A percentile compares a stretch with the other conserved stretches of the same genome.
phyloP scores from a whole-genome alignment of 2,888 invertebrate genomes.

The Coecobrya sp. region DNA sequence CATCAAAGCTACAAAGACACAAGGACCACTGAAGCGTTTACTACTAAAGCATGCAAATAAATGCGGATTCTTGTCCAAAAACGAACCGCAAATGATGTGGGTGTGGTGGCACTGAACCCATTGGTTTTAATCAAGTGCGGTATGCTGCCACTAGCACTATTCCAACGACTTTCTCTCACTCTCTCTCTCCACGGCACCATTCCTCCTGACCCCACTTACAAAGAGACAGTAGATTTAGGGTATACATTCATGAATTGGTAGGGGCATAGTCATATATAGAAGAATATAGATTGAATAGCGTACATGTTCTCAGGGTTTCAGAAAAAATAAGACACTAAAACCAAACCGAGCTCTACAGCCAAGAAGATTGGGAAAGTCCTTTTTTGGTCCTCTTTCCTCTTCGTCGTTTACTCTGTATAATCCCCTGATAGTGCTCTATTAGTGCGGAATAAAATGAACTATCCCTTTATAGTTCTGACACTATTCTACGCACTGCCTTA shows the following conservation, averaged over 20 bases:
- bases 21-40: not conserved
- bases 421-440: conserved; percentile 41
- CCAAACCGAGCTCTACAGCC: conserved; percentile 32
- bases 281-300: not conserved
- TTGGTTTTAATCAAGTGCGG: conserved; percentile 79
- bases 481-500: not conserved
- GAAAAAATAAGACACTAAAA: conserved; percentile 29
- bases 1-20: not conserved
- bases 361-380: conserved; percentile 54
- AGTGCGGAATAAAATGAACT: conserved; percentile 51
- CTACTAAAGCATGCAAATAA: conserved; percentile 80
- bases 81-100: conserved; percentile 81
- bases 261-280: not conserved
- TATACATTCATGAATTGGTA: not conserved
- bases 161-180: not conserved
- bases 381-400: conserved; percentile 22
- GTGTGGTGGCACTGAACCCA: conserved; percentile 77
- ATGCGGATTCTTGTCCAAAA: conserved; percentile 82
- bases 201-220: conserved; percentile 39
- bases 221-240: not conserved
- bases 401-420: conserved; percentile 51
- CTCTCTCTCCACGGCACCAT: conserved; percentile 6
- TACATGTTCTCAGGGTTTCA: no score
- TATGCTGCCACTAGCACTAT: conserved; percentile 71
- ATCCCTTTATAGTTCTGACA: conserved; percentile 49